Conservation (phyloP, 2,113 vertebrate genomes). For the Hystrix cristata region DNA sequence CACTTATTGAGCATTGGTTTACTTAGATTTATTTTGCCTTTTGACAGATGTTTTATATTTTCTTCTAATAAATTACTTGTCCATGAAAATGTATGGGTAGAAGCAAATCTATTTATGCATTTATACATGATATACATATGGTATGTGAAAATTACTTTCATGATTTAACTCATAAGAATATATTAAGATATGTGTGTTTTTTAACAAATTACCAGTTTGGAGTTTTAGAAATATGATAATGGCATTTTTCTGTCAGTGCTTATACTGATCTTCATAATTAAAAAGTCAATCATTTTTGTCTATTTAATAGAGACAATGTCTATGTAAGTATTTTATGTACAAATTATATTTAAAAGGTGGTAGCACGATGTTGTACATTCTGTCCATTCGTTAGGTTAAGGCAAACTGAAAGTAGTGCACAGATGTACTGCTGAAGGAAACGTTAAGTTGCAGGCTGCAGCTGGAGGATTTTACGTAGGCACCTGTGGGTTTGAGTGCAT, state of each 20-base stretch:
- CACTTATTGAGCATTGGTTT: constrained; percentile 60
- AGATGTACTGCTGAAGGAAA: constrained; percentile 77
- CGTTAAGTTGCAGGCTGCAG: constrained; percentile 84
- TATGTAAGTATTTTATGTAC: constrained; percentile 52
- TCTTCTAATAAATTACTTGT: constrained; percentile 54
- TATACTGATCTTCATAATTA: constrained; percentile 32
- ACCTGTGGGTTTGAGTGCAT: constrained; percentile 84
- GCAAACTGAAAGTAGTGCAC: constrained; percentile 67
- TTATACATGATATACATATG: constrained; percentile 20
- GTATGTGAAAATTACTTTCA: constrained; percentile 56
- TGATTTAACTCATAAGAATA: constrained; percentile 41
- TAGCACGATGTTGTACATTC: not conserved
- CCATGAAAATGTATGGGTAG: constrained; percentile 57
- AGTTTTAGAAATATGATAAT: not conserved
- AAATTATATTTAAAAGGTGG: constrained; percentile 11
- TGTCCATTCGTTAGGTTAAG: constrained; percentile 55
- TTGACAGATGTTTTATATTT: constrained; percentile 55
- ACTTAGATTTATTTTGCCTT: constrained; percentile 57
- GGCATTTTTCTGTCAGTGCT: constrained; percentile 47
- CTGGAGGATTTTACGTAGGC: constrained; percentile 86
- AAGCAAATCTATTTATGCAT: not conserved
- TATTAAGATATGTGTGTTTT: constrained; percentile 20
- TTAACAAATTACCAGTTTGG: constrained; percentile 17
- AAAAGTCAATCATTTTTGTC: constrained; percentile 55
- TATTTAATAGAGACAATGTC: not conserved